Conservation (phyloP, 2,113 vertebrate species). For the Hepsetus odoe region DNA sequence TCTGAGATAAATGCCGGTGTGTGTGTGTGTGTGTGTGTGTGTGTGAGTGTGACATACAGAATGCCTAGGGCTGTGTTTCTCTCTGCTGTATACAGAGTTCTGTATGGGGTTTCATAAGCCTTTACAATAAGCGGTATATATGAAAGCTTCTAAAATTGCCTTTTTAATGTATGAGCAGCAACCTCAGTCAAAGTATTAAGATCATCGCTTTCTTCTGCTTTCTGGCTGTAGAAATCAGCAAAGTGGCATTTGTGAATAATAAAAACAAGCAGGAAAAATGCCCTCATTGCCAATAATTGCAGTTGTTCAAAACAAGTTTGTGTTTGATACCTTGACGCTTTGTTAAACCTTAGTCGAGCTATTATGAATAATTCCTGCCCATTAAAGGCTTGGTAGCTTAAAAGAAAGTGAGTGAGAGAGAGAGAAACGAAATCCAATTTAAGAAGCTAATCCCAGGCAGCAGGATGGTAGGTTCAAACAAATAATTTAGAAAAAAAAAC, state of each 20-base stretch:
- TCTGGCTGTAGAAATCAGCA: not conserved
- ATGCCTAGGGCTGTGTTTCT: not conserved
- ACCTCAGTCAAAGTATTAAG: not conserved
- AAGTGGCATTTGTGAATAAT: not conserved
- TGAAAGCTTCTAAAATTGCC: not conserved
- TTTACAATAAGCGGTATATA: conserved; percentile 1
- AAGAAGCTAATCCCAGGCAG: conserved; percentile 29
- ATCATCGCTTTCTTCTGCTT: not conserved
- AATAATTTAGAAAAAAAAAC: not conserved
- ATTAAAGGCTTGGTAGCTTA: conserved; percentile 9
- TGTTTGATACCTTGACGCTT: conserved; percentile 7
- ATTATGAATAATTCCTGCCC: conserved; percentile 38
- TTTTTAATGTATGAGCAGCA: not conserved
- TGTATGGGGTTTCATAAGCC: not conserved
- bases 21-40: conserved; percentile 2
- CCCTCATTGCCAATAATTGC: not conserved
- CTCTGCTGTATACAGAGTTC: not conserved
- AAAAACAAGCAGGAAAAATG: not conserved
- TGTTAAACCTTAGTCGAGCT: conserved; percentile 4
- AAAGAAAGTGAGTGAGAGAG: conserved; percentile 7
- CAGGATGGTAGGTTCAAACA: not conserved
- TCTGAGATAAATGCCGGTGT: not conserved
- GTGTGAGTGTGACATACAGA: not conserved
- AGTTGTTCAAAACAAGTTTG: conserved; percentile 6
- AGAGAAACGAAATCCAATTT: not conserved